These are phyloP conservation scores for Etheostoma nigrum DNA, from an alignment of 2,797 vertebrate genomes.

Conservation along the genomic window DNA sequence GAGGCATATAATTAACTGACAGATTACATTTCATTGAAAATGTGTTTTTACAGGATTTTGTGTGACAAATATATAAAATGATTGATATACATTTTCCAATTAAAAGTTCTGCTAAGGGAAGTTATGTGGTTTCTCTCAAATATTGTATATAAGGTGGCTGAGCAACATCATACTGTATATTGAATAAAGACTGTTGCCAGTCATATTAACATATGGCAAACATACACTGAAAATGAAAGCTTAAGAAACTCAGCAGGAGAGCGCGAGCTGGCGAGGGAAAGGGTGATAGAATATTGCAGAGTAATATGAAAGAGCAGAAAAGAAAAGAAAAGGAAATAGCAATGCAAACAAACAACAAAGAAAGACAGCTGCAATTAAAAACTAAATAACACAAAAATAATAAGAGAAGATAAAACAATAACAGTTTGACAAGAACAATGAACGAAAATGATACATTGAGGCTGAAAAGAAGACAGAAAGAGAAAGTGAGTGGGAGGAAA, in stretches of 20 bases:
- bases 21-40: too few species aligned
- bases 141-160: not conserved
- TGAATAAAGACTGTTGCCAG: constrained; percentile 29
- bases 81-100: not conserved
- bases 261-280: constrained; percentile 13
- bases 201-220: constrained; percentile 29
- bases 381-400: constrained; percentile 40
- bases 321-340: constrained; percentile 41
- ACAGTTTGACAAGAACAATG: constrained; percentile 41
- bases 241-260: constrained; percentile 25
- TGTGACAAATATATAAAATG: too few species aligned
- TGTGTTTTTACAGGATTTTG: too few species aligned
- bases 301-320: constrained; percentile 58
- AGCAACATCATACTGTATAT: constrained; percentile 11
- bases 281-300: constrained; percentile 46
- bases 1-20: too few species aligned
- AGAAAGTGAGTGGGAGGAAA: constrained; percentile 26
- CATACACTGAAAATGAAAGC: constrained; percentile 17
- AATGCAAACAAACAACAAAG: constrained; percentile 39
- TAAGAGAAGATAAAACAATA: constrained; percentile 43
- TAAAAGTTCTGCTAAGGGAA: not conserved
- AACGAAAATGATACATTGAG: constrained; percentile 35
- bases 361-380: constrained; percentile 42
- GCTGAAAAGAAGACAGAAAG: constrained; percentile 25
- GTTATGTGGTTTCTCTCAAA: not conserved